phyloP scores from a whole-genome alignment of 2,888 invertebrate genomes.

The Lagria hirta region DNA sequence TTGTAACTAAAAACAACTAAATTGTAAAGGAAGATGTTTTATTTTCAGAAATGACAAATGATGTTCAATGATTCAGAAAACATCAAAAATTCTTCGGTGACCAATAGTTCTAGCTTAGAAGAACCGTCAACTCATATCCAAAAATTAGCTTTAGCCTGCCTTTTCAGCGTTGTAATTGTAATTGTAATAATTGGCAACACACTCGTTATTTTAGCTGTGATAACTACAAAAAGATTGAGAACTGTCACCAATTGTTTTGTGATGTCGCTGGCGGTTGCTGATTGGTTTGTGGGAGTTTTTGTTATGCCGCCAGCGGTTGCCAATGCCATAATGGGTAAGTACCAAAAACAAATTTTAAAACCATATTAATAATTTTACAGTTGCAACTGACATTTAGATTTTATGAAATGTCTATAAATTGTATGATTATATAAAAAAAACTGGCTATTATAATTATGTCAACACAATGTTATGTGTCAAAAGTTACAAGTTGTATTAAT shows the following conservation, averaged over 20 bases:
- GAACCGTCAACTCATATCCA: constrained; percentile 38
- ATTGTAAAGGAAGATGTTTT: too few relatives aligned
- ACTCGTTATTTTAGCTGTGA: constrained; percentile 84
- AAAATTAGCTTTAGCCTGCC: constrained; percentile 64
- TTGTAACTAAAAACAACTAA: too few relatives aligned
- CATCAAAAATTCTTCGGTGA: constrained; percentile 6
- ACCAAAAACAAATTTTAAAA: neutral
- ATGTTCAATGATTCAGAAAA: constrained; percentile 45
- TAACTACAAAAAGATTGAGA: constrained; percentile 81
- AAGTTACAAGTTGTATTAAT: too few relatives aligned
- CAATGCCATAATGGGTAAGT: constrained; percentile 78
- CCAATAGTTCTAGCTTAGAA: constrained; percentile 14
- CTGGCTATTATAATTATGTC: too few relatives aligned
- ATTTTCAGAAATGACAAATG: constrained; percentile 49
- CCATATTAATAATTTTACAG: neutral
- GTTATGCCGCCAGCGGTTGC: constrained; percentile 96
- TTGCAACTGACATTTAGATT: neutral
- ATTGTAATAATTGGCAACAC: constrained; percentile 84
- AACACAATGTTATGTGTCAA: too few relatives aligned
- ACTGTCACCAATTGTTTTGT: constrained; percentile 96
- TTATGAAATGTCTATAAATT: too few relatives aligned
- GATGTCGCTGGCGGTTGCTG: constrained; percentile 90
- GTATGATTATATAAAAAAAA: too few relatives aligned
- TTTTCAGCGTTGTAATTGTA: constrained; percentile 68
- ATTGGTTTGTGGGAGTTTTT: constrained; percentile 88